Evolutionary conservation across 2,113 vertebrate species (phyloP).

Genomic region (Prionailurus viverrinus): DNA sequence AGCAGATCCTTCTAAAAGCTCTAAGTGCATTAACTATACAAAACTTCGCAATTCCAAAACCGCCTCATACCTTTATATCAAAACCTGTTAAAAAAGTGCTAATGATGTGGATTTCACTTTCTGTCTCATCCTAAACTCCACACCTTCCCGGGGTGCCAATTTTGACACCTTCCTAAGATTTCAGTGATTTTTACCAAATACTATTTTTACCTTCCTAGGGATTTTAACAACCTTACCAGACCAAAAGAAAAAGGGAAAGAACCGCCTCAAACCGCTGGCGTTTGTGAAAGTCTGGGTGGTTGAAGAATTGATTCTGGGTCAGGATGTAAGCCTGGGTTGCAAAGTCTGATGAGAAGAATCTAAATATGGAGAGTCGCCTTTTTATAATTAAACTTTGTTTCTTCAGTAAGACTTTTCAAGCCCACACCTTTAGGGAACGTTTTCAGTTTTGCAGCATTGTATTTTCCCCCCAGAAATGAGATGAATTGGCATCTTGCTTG

Average conservation of each 20-base stretch:
- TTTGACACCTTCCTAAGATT: slow-evolving; percentile 77
- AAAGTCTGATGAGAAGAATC: neutral
- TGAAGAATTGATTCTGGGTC: neutral
- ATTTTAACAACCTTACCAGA: slow-evolving; percentile 72
- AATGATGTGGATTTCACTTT: slow-evolving; percentile 36
- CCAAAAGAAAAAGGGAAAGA: slow-evolving; percentile 9
- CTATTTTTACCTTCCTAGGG: slow-evolving; percentile 74
- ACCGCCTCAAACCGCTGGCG: neutral
- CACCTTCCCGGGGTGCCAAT: slow-evolving; percentile 60
- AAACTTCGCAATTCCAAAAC: neutral
- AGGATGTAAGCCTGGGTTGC: neutral
- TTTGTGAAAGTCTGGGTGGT: neutral
- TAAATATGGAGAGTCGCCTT: neutral
- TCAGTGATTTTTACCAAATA: slow-evolving; percentile 70
- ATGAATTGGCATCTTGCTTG: neutral
- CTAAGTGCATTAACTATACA: slow-evolving; percentile 25
- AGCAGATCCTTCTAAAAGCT: slow-evolving; percentile 44
- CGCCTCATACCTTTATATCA: neutral
- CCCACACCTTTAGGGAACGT: neutral
- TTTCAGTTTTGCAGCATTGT: neutral
- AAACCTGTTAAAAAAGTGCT: slow-evolving; percentile 29
- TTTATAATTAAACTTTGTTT: neutral
- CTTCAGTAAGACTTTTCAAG: neutral
- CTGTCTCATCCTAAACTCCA: slow-evolving; percentile 59
- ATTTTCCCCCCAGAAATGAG: neutral